Evolutionary conservation across 2,113 vertebrate species (phyloP), one percentile per base, ranked within the genome.

Genomic region (Thunnus thynnus): DNA sequence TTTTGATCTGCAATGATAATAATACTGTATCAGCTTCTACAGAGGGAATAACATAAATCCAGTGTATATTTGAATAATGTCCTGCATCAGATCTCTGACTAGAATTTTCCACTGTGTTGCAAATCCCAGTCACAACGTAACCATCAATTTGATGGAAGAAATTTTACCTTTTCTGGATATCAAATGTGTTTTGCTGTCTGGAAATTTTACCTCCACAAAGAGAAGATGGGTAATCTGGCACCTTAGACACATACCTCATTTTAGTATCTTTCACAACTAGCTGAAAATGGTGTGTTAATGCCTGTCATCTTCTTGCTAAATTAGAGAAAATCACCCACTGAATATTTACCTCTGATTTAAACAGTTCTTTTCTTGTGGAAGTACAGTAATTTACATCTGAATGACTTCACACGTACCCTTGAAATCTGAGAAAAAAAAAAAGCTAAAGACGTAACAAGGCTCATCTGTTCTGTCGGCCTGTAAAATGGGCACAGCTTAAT

Each of bases 401-500:
- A 76, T 48, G 60, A 63, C 61, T 86, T 85, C 54, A 30, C 32
- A 30, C 25, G 1, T 18, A 47, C 52, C 41, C 56, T 64, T 0
- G 0, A 32, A 72, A 68, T 79, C 46, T n/a, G 58, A 77, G 63
- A n/a, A n/a, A 27, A 30, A 61, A 71, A 62, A 30, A 64, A 61
- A 48, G 51, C 30, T 52, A 50, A 56, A 75, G 65, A 80, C 52
- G 7, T 61, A 55, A 80, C 46, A 25, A 72, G 83, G 48, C 79
- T 81, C 36, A 18, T 73, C 68, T 86, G 48, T 76, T 81, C 63
- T 65, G 71, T 70, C 30, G 18, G 72, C 18, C 51, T 72, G 54
- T 62, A 32, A 78, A 88, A 83, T 46, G 64, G 27, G 47, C 50
- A 25, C 52, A 41, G 77, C 68, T 78, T 83, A 87, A 84, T 75